Conservation (phyloP, 2,888 invertebrate genomes). For the Holacanthella duospinosa region DNA sequence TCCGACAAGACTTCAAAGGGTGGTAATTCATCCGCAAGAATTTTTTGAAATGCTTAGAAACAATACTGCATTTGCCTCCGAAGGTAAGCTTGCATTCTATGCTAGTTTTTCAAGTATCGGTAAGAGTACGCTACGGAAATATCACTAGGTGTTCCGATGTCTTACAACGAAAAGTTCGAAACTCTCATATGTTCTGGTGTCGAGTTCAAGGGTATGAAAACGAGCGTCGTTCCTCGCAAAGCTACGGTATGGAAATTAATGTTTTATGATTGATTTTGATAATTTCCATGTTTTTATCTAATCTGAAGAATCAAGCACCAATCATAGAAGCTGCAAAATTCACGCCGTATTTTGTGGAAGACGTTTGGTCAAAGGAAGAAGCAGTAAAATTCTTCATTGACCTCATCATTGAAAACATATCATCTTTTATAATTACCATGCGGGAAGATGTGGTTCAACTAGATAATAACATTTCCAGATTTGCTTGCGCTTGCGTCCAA, state of each 20-base stretch:
- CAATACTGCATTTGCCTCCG: slow-evolving; percentile 14
- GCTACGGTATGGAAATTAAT: not conserved
- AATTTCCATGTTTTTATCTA: not conserved
- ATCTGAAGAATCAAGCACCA: not conserved
- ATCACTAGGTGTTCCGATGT: slow-evolving; percentile 39
- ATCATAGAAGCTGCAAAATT: slow-evolving; percentile 16
- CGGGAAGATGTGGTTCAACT: slow-evolving; percentile 1
- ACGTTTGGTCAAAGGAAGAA: slow-evolving; percentile 49
- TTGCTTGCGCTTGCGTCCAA: not conserved
- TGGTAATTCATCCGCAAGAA: slow-evolving; percentile 54
- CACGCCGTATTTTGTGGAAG: slow-evolving; percentile 13
- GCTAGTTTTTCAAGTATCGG: too few species aligned
- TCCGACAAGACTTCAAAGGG: slow-evolving; percentile 61
- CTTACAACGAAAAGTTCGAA: slow-evolving; percentile 47
- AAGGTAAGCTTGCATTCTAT: not conserved
- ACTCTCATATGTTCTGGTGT: slow-evolving; percentile 59
- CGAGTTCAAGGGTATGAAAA: slow-evolving; percentile 63
- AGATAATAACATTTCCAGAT: not conserved
- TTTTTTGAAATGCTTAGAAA: slow-evolving; percentile 11
- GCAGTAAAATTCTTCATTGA: slow-evolving; percentile 39
- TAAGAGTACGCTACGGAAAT: too few species aligned
- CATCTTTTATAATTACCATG: slow-evolving; percentile 39
- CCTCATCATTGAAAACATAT: slow-evolving; percentile 42
- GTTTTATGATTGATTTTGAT: too few species aligned
- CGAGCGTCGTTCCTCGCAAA: slow-evolving; percentile 57